These are phyloP conservation scores for Deilephila elpenor DNA, from an alignment of 2,888 invertebrate genomes.

Conservation along the genomic window DNA sequence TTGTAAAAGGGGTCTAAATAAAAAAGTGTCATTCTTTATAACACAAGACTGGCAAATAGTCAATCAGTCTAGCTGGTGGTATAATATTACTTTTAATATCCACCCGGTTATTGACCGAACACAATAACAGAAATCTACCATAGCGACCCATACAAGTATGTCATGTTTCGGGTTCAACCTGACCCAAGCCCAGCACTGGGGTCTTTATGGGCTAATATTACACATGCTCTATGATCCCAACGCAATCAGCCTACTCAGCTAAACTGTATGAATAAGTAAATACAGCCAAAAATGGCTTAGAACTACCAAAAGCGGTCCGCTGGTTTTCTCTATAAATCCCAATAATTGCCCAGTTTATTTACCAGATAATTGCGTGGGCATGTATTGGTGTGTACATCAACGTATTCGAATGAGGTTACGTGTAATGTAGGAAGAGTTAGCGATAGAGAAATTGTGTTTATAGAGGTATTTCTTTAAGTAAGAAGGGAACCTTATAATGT, in stretches of 20 bases:
- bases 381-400: constrained; percentile 45
- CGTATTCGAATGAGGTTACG: constrained; percentile 31
- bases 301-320: constrained; percentile 2
- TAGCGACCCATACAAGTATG: too few relatives aligned
- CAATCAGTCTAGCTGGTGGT: too few relatives aligned
- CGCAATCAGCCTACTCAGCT: neutral
- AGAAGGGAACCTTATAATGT: neutral
- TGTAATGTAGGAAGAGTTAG: constrained; percentile 16
- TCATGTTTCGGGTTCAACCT: too few relatives aligned
- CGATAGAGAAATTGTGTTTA: too few relatives aligned
- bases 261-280: neutral
- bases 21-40: too few relatives aligned
- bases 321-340: constrained; percentile 33
- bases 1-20: too few relatives aligned
- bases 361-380: constrained; percentile 41
- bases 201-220: neutral
- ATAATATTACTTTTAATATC: too few relatives aligned
- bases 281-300: constrained; percentile 25
- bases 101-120: too few relatives aligned
- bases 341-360: constrained; percentile 41
- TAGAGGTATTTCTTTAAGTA: neutral
- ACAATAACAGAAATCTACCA: too few relatives aligned
- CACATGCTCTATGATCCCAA: neutral
- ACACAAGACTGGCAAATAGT: too few relatives aligned
- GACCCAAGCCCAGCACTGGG: neutral